phyloP scores from a whole-genome alignment of 92 coral and sea anemone species.

The Phenganax subtilis region DNA sequence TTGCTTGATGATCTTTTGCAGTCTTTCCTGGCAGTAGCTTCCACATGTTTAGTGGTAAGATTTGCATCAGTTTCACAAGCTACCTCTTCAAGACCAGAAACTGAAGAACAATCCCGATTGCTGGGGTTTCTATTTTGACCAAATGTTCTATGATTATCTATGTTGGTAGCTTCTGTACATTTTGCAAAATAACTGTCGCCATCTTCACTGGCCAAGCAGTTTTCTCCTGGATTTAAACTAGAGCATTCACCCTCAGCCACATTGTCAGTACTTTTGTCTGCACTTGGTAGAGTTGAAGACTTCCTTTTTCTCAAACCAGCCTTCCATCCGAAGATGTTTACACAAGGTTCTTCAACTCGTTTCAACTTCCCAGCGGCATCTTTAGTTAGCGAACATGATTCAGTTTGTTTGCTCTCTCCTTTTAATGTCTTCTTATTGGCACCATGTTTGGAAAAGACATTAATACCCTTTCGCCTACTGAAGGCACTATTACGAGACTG shows the following conservation, averaged over 20 bases:
- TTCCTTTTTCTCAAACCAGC: not conserved
- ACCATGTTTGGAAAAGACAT: no score
- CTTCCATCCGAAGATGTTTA: not conserved
- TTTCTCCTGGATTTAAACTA: not conserved
- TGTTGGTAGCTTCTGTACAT: not conserved
- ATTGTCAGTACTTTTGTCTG: not conserved
- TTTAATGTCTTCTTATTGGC: not conserved
- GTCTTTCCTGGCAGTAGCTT: no score
- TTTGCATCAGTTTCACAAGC: no score
- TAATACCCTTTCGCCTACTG: no score
- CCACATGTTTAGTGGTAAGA: no score
- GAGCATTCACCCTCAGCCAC: not conserved
- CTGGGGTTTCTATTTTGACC: no score
- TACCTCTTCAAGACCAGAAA: no score
- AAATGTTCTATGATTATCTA: not conserved
- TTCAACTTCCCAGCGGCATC: not conserved
- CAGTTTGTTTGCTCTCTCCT: not conserved
- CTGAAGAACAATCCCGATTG: no score
- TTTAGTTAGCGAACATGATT: not conserved
- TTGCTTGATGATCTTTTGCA: no score
- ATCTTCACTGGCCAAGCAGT: not conserved
- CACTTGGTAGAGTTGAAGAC: not conserved
- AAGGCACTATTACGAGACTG: not conserved
- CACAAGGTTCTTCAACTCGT: not conserved
- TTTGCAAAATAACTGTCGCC: not conserved